Evolutionary conservation across 2,797 vertebrate species (phyloP), one percentile per base, ranked within the genome.

Genomic region (Meriones psammophilus): DNA sequence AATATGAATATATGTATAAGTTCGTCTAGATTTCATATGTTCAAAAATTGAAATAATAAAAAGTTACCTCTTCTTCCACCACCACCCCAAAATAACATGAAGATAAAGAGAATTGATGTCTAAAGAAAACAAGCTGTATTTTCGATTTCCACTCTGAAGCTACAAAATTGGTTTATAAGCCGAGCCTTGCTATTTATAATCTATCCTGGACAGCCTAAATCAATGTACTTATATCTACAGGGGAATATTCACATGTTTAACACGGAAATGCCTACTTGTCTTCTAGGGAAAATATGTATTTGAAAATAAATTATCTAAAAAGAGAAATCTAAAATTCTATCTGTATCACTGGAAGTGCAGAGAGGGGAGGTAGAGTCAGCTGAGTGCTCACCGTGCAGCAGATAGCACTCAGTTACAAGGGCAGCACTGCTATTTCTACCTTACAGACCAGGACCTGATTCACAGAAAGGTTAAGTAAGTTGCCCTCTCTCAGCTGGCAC

Each of bases 91-190:
- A 58, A n/a, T 30, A 33, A n/a, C 33, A 85, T 30, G 14, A 33
- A 62, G 8, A 22, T 2, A 56, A 17, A 12, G 8, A 77, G 4
- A 79, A 69, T 46, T 30, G 62, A 26, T 74, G 0, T 15, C 30
- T 89, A 9, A 15, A 14, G 89, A 13, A 87, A 86, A 3, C 28
- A 50, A 91, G 62, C 13, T 78, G 17, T 56, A 56, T 39, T 15
- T 68, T 30, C 17, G 36, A 92, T 89, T 93, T 94, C 85, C 46
- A 33, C 85, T n/a, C 50, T 92, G 62, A 58, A 89, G 50, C 39
- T 50, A 66, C 54, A 81, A 92, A 66, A n/a, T 13, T 71, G 54
- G 30, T 10, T 80, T 54, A 64, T 50, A 71, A 50, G 5, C 22
- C 36, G 6, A 68, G 46, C 42, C n/a, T 79, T 56, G 30, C 42